These are phyloP conservation scores for Drosophila incognita DNA, from an alignment of 2,888 invertebrate species.

Conservation along the genomic window DNA sequence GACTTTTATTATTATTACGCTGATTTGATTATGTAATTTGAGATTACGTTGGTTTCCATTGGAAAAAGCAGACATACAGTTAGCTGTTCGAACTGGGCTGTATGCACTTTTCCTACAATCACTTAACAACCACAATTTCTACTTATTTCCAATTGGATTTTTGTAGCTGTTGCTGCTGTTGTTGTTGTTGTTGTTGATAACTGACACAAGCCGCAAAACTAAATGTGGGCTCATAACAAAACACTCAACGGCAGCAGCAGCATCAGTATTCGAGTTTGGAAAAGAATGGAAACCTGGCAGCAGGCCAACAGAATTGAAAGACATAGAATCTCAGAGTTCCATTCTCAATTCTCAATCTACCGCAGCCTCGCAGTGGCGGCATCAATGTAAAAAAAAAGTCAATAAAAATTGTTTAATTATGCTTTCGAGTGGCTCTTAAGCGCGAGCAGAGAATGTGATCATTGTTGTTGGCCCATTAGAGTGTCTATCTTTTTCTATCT, in stretches of 20 bases:
- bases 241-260: constrained; percentile 32
- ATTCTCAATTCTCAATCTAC: constrained; percentile 30
- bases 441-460: constrained; percentile 70
- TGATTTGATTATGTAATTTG: constrained; percentile 15
- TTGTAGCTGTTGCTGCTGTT: constrained; percentile 23
- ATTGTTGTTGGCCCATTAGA: constrained; percentile 69
- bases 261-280: constrained; percentile 24
- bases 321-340: constrained; percentile 37
- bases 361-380: constrained; percentile 55
- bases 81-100: constrained; percentile 45
- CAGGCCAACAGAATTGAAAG: constrained; percentile 43
- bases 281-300: constrained; percentile 45
- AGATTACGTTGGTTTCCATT: constrained; percentile 15
- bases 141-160: constrained; percentile 63
- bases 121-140: constrained; percentile 64
- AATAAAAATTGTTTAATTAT: constrained; percentile 79
- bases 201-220: constrained; percentile 55
- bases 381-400: constrained; percentile 70
- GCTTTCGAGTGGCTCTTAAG: constrained; percentile 74
- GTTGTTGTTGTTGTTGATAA: constrained; percentile 19
- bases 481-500: constrained; percentile 14
- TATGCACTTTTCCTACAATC: constrained; percentile 45
- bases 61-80: constrained; percentile 30
- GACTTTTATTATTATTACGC: not conserved
- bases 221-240: constrained; percentile 60